Evolutionary conservation across 2,888 invertebrate species (phyloP), one percentile per base, ranked within the genome.

Genomic region (Ryuthela nishihirai): DNA sequence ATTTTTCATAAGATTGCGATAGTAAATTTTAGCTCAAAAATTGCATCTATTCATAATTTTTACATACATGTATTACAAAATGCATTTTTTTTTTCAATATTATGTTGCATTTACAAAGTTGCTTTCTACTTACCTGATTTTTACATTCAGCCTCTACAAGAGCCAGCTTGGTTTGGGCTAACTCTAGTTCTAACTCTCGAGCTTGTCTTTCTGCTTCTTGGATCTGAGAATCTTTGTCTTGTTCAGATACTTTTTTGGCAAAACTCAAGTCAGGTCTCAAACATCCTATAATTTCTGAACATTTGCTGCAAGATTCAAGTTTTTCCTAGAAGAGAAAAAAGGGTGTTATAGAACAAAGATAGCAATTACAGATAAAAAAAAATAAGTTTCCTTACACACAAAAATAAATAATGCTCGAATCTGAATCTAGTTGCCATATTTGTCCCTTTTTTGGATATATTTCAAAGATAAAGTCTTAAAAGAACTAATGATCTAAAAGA

Each of bases 141-240:
- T 86, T 84, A 77, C 97, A 97, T 77, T 97, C 91, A 1, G 94
- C 90, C 76, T 99, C 95, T 4, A 98, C 99, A 66, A 97, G 87
- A 0, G 93, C 94, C 66, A 99, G 78, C 75, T 99, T 99, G 0
- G 97, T 93, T 73, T 94, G 90, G 2, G 98, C 99, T 66, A 99
- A 77, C 71, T 99, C 97, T 59, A 97, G 78, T 74, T 99, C 99
- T 18, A 99, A 77, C 72, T 93, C 94, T 2, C 92, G 80, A 46
- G 93, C 85, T 64, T 87, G 81, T 69, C 83, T 82, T 66, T 82
- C 76, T 2, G 83, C 78, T 35, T 80, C 73, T 9, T 77, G 76
- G 55, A 80, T 78, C 1, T 77, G 46, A 32, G 54, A 53, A n/a
- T 35, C 29, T 10, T 46, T 40, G 18, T 46, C 47, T 18, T 24